These are phyloP conservation scores for Macrosiphum euphorbiae DNA, from an alignment of 2,888 invertebrate species.

Conservation along the genomic window DNA sequence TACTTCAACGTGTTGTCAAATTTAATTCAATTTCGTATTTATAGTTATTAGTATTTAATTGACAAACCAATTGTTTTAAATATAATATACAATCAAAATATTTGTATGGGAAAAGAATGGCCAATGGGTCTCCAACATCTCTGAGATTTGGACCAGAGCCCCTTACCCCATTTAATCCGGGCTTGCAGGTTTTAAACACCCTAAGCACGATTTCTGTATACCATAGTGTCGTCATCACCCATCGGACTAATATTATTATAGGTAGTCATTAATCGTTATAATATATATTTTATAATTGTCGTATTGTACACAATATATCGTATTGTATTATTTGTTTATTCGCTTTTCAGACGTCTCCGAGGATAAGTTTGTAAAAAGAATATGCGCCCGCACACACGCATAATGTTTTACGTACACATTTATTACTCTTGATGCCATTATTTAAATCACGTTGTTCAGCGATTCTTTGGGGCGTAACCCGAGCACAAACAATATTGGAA, in stretches of 20 bases:
- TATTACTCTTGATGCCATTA: slow-evolving; percentile 39
- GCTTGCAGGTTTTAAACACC: no score
- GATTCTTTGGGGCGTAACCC: slow-evolving; percentile 49
- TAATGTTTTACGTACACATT: neutral
- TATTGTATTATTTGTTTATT: neutral
- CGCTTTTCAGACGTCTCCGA: neutral
- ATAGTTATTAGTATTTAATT: no score
- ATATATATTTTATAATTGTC: neutral
- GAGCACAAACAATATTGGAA: slow-evolving; percentile 53
- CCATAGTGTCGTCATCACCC: neutral
- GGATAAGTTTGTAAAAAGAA: neutral
- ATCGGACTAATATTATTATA: neutral
- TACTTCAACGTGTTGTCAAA: no score
- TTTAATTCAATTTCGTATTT: no score
- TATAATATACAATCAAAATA: no score
- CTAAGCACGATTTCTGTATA: neutral
- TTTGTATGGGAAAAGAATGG: no score
- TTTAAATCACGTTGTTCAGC: slow-evolving; percentile 51
- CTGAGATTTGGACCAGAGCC: no score
- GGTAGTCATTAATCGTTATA: neutral
- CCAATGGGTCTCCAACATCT: no score
- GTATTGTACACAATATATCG: neutral
- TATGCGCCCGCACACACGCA: neutral
- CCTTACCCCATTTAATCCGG: no score
- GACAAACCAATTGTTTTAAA: no score